phyloP scores from a whole-genome alignment of 2,113 vertebrate genomes.

The Leiothrix lutea region DNA sequence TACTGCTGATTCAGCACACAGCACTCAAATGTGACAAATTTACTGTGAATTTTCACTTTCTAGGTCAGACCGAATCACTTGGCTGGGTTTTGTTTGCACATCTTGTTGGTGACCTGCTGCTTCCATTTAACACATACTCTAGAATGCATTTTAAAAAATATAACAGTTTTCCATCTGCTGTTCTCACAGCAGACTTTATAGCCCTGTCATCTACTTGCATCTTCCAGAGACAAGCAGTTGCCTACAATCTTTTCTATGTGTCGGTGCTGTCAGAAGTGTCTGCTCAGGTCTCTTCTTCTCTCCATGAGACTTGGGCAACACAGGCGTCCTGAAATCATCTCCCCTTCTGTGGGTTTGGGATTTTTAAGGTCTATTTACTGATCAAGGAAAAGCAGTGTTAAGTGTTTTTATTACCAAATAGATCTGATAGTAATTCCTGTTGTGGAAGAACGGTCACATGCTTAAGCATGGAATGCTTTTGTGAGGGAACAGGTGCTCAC shows the following conservation, averaged over 20 bases:
- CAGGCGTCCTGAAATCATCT: not conserved
- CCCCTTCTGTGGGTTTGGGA: not conserved
- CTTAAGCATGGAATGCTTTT: not conserved
- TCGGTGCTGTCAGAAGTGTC: not conserved
- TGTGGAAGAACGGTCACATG: not conserved
- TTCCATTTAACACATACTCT: constrained; percentile 5
- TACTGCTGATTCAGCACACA: not conserved
- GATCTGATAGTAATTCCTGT: not conserved
- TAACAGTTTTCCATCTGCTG: not conserved
- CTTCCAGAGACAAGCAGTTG: not conserved
- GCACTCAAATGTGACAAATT: not conserved
- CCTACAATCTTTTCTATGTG: not conserved
- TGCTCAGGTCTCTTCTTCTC: not conserved
- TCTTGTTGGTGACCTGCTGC: constrained; percentile 16
- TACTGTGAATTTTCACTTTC: not conserved
- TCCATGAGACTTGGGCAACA: not conserved
- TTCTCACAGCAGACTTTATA: constrained; percentile 5
- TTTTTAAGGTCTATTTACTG: not conserved
- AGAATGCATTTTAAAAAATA: not conserved
- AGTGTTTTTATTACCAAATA: not conserved
- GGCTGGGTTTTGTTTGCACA: constrained; percentile 18
- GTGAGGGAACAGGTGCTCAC: not conserved
- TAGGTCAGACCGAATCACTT: constrained; percentile 6
- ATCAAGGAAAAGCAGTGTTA: not conserved
- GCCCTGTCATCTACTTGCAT: not conserved